Evolutionary conservation across 2,888 invertebrate species (phyloP), one percentile per base, ranked within the genome.

Genomic region (Xestia ashworthii): DNA sequence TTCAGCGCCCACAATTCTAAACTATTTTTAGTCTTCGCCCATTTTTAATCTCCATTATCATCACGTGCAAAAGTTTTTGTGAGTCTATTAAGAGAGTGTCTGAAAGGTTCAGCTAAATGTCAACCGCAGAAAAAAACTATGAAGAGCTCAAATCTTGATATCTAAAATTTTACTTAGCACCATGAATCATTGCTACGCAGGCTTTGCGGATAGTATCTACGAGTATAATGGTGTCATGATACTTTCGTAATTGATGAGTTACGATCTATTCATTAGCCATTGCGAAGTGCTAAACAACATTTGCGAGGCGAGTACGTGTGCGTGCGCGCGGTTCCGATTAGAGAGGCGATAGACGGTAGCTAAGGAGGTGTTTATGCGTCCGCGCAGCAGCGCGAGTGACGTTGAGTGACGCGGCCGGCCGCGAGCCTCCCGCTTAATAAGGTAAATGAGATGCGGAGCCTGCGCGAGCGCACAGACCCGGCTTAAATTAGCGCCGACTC

Each of bases 331-430:
- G 83, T 77, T 89, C 66, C 89, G 92, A 92, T 93, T 90, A 91
- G 91, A 90, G 89, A 86, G 83, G 89, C 90, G 92, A 92, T 93
- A 91, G 91, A 89, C 86, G 87, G 90, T 88, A 90, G 91, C 89
- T 92, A 93, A 92, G 92, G 92, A 93, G 94, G 95, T 95, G 94
- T 95, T 94, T 94, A 94, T 94, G 92, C 92, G 91, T 88, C 88
- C 82, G 89, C 90, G 86, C 86, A 84, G 82, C 85, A 78, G 71
- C 83, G 80, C 87, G 88, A 88, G 89, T 93, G 95, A 95, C 95
- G 92, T 94, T 95, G 95, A 96, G 93, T 94, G 95, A 95, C 95
- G 93, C 92, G 93, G 88, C 93, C 93, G 90, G 91, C 93, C 92
- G 90, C 91, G 91, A 88, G 90, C 87, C 88, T 86, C 84, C 88